Evolutionary conservation across 1,140 invertebrate species (phyloP), one percentile per base, ranked within the genome.

Genomic region (Cotesia glomerata): DNA sequence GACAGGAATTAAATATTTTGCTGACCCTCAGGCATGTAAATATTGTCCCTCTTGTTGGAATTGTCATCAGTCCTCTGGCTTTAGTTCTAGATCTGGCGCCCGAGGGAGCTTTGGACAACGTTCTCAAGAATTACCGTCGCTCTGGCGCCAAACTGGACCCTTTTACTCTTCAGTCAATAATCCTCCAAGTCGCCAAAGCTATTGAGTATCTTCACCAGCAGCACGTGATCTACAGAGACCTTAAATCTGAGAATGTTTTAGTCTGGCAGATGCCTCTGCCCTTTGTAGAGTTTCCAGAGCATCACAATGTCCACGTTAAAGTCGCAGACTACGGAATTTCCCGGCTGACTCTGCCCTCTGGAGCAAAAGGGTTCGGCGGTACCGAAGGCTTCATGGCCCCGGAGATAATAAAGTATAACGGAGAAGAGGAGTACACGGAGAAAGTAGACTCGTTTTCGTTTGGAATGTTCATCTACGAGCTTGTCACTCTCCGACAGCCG

Each of bases 381-480:
- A 97, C 96, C 0, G 95, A 97, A 85, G 97, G 97, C 1, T 99
- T 99, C 82, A 99, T 99, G 95, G 98, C 98, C 9, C 98, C 98
- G 0, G 98, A 99, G 88, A 99, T 99, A 73, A 96, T 99, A 87
- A 91, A 95, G 62, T 98, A 97, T 84, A 99, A 99, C 84, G 98
- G 98, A 0, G 98, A 99, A 85, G 97, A 99, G 84, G 97, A 98
- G 77, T 99, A 99, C 79, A 99, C 97, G 0, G 97, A 99, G 83
- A 99, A 99, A 89, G 97, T 99, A 13, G 98, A 99, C 82, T 97
- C 97, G 76, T 99, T 99, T 83, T 99, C 97, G 0, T 99, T 98
- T 88, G 97, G 97, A n/a, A 99, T 99, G 97, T 95, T 99, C 78
- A 90, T 99, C 73, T 99, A 99, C 85, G 98, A 99, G 86, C 88